Percentiles rank a stretch among this genome's conserved stretches.
phyloP scores from a whole-genome alignment of 2,797 vertebrate genomes.

The Girardinus metallicus region DNA sequence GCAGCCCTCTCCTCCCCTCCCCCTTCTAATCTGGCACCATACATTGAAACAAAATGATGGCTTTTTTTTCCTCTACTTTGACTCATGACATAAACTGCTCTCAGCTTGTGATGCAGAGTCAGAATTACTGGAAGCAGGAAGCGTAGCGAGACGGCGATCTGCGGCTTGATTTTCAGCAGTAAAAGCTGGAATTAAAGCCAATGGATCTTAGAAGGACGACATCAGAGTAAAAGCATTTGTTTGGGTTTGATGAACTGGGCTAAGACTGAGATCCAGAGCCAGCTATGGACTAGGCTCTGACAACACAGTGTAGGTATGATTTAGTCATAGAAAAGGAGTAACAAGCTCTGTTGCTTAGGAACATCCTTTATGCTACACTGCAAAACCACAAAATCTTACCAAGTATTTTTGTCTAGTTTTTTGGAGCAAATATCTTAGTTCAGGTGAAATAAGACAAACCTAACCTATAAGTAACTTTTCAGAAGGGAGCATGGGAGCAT shows the following conservation, averaged over 20 bases:
- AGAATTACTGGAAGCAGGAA: neutral
- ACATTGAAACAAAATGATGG: conserved; percentile 29
- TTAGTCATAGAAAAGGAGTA: neutral
- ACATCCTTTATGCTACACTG: neutral
- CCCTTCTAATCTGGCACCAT: conserved; percentile 33
- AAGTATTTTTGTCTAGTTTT: no score
- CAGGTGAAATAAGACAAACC: no score
- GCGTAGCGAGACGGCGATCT: neutral
- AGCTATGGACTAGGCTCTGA: neutral
- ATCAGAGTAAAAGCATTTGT: conserved; percentile 28
- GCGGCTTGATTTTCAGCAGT: neutral
- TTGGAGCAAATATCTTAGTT: no score
- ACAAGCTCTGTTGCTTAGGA: neutral
- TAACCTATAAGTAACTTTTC: no score
- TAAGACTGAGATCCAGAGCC: conserved; percentile 3
- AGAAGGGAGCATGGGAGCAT: no score
- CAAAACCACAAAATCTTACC: no score
- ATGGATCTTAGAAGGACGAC: neutral
- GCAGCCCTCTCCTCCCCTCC: neutral
- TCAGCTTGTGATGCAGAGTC: neutral
- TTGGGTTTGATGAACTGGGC: conserved; percentile 16
- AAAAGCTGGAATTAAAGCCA: conserved; percentile 38
- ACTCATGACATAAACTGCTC: neutral
- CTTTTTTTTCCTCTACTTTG: neutral
- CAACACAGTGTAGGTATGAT: neutral